These are phyloP conservation scores for Seira sanloemensis DNA, from an alignment of 2,888 invertebrate species.

Conservation along the genomic window DNA sequence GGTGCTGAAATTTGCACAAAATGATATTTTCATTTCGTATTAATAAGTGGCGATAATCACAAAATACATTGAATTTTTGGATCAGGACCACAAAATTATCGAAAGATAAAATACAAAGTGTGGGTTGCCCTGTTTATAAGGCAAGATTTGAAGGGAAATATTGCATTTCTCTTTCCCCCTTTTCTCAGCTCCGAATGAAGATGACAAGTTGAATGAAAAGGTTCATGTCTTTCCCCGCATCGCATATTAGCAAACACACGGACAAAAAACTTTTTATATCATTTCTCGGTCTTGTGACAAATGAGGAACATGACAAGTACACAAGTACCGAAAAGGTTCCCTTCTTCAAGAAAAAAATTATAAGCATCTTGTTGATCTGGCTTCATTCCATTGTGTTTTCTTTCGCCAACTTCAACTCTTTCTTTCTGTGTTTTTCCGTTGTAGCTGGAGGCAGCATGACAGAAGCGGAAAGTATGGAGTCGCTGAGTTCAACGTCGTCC, in stretches of 20 bases:
- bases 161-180: neutral
- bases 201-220: neutral
- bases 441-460: conserved; percentile 80
- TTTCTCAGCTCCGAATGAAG: neutral
- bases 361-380: neutral
- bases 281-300: neutral
- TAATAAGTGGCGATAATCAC: too few species aligned
- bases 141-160: neutral
- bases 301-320: neutral
- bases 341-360: neutral
- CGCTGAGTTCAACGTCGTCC: conserved; percentile 78
- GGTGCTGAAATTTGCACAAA: too few species aligned
- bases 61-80: too few species aligned
- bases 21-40: too few species aligned
- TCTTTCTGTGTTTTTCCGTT: neutral
- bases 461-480: conserved; percentile 90
- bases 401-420: too few species aligned
- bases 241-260: too few species aligned
- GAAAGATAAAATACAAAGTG: too few species aligned
- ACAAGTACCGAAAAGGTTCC: neutral
- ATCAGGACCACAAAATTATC: too few species aligned
- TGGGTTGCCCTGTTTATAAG: too few species aligned
- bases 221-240: neutral
- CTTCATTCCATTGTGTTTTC: neutral
- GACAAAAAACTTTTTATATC: too few species aligned